Conservation (phyloP, 2,888 invertebrate genomes). For the Drosophila colorata region DNA sequence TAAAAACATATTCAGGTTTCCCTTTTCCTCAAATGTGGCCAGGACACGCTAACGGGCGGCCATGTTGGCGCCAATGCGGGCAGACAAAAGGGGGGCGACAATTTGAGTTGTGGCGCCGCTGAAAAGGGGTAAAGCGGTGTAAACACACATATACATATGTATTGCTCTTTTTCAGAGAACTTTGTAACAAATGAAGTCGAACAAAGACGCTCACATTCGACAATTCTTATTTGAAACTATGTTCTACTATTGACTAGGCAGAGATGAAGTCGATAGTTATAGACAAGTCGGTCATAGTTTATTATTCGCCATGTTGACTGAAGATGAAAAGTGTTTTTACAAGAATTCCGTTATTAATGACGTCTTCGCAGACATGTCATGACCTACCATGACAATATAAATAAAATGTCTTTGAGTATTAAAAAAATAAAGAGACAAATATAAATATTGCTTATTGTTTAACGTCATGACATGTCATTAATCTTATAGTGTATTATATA, state of each 20-base stretch:
- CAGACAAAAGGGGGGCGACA: slow-evolving; percentile 40
- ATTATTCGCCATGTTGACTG: not conserved
- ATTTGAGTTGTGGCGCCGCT: slow-evolving; percentile 43
- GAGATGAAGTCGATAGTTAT: slow-evolving; percentile 5
- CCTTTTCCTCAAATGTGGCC: slow-evolving; percentile 56
- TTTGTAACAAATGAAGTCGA: slow-evolving; percentile 20
- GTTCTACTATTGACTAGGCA: not conserved
- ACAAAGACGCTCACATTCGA: slow-evolving; percentile 14
- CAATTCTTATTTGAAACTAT: not conserved
- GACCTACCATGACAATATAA: not conserved
- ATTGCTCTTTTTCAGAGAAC: too few relatives aligned
- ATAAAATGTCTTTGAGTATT: not conserved
- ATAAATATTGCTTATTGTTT: too few relatives aligned
- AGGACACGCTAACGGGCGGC: slow-evolving; percentile 68
- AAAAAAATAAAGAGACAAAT: too few relatives aligned
- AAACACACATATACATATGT: too few relatives aligned
- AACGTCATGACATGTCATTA: too few relatives aligned
- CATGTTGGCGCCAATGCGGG: slow-evolving; percentile 66
- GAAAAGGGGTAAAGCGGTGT: slow-evolving; percentile 17
- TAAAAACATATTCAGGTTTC: slow-evolving; percentile 33
- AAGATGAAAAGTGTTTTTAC: not conserved
- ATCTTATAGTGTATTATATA: too few relatives aligned
- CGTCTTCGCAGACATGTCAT: not conserved
- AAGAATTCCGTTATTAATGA: too few relatives aligned
- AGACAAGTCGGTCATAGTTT: slow-evolving; percentile 1